phyloP scores from a whole-genome alignment of 92 coral and sea anemone species.

The Umimayanthus chanpuru region DNA sequence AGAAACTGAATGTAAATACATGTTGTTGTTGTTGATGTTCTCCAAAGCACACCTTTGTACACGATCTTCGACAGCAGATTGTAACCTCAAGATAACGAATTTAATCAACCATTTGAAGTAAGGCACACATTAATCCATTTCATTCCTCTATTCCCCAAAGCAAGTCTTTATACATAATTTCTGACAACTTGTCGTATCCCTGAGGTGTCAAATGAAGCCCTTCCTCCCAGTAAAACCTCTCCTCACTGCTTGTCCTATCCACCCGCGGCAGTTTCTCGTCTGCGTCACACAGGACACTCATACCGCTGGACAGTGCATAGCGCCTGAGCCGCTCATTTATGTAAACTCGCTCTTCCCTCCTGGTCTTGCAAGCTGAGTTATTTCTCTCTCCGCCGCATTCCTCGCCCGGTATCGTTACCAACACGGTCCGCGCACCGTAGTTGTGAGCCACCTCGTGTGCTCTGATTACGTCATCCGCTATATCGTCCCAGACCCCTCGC shows the following conservation, averaged over 20 bases:
- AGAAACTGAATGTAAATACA: no score
- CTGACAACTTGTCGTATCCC: conserved; percentile 92
- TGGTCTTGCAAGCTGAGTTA: conserved; percentile 58
- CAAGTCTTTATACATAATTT: conserved; percentile 80
- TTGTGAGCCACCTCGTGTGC: conserved; percentile 84
- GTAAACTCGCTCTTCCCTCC: conserved; percentile 65
- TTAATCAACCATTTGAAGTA: no score
- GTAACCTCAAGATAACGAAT: not conserved
- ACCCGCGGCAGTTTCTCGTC: conserved; percentile 73
- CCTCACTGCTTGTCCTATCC: conserved; percentile 59
- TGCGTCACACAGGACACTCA: conserved; percentile 80
- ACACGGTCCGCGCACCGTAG: conserved; percentile 79
- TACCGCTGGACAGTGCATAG: conserved; percentile 76
- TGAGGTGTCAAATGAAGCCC: conserved; percentile 86
- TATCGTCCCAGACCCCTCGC: conserved; percentile 78
- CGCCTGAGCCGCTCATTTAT: conserved; percentile 74
- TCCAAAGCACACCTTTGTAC: not conserved
- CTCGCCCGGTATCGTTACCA: conserved; percentile 88
- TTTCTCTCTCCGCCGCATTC: conserved; percentile 68
- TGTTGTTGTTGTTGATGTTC: no score
- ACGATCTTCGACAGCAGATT: not conserved
- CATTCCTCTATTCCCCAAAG: conserved; percentile 54
- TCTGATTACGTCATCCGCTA: conserved; percentile 78
- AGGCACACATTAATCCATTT: not conserved
- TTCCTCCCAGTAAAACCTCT: conserved; percentile 78